phyloP scores from a whole-genome alignment of 2,888 invertebrate genomes.

The Linhomoeus sp. region DNA sequence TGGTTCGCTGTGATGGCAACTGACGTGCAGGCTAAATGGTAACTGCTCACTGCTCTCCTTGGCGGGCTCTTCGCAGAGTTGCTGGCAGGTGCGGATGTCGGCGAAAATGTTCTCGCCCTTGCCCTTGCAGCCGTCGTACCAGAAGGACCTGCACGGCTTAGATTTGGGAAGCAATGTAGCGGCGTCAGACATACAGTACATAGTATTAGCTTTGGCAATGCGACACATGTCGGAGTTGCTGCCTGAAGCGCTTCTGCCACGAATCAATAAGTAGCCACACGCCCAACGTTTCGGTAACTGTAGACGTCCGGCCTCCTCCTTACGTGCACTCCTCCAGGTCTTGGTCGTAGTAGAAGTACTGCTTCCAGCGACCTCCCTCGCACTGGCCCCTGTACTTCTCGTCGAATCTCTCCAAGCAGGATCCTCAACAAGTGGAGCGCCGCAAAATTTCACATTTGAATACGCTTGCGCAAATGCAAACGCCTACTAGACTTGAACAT shows the following conservation, averaged over 20 bases:
- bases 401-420: conserved; percentile 21
- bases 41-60: conserved; percentile 14
- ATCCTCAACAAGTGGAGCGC: no score
- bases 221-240: neutral
- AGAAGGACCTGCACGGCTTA: conserved; percentile 15
- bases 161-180: neutral
- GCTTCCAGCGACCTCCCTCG: conserved; percentile 22
- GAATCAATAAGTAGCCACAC: no score
- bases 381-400: conserved; percentile 20
- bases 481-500: conserved; percentile 15
- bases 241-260: no score
- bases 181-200: neutral
- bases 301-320: no score
- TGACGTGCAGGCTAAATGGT: no score
- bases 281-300: no score
- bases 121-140: conserved; percentile 23
- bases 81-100: conserved; percentile 15
- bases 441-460: no score
- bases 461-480: neutral
- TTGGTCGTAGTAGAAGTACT: conserved; percentile 19
- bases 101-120: conserved; percentile 18
- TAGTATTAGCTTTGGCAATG: neutral
- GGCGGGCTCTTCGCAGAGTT: conserved; percentile 18
- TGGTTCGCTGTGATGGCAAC: no score
- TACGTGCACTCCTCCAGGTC: no score